Conservation (phyloP, 2,888 invertebrate species). For the Digitonthophagus gazella region DNA sequence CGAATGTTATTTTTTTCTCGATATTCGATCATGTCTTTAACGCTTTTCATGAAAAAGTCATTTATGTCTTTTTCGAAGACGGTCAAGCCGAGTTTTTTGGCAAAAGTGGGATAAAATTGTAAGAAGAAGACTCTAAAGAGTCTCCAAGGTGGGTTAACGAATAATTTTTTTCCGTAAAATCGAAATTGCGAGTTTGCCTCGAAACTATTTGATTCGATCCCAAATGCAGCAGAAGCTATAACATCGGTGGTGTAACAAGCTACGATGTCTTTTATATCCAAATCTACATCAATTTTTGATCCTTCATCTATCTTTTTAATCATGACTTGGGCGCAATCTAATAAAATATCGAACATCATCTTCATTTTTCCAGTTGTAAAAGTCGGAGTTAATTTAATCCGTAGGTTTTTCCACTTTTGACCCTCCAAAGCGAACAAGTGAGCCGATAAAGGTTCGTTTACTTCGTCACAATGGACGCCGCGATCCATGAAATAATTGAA, state of each 20-base stretch:
- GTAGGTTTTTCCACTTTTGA: constrained; percentile 15
- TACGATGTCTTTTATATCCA: constrained; percentile 21
- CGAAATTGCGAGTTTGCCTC: constrained; percentile 25
- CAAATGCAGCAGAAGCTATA: constrained; percentile 22
- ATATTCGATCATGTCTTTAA: background rate
- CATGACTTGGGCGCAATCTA: constrained; percentile 8
- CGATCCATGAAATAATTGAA: constrained; percentile 61
- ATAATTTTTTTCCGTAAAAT: constrained; percentile 12
- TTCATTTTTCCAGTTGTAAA: constrained; percentile 24
- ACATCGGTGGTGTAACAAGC: constrained; percentile 26
- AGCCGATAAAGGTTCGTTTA: constrained; percentile 11
- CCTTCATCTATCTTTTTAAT: background rate
- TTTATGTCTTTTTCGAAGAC: background rate
- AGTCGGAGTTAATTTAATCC: constrained; percentile 19
- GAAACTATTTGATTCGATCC: constrained; percentile 22
- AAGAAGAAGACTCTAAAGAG: background rate
- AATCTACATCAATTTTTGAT: background rate
- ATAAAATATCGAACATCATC: constrained; percentile 18
- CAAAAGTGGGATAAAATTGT: background rate
- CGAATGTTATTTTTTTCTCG: background rate
- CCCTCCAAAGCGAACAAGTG: constrained; percentile 13
- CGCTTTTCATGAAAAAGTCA: background rate
- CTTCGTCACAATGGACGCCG: constrained; percentile 41
- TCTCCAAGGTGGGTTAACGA: background rate
- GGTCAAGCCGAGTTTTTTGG: background rate